phyloP scores from a whole-genome alignment of 53 echinoderm and acorn worm genomes.

The Stichopus horrens region DNA sequence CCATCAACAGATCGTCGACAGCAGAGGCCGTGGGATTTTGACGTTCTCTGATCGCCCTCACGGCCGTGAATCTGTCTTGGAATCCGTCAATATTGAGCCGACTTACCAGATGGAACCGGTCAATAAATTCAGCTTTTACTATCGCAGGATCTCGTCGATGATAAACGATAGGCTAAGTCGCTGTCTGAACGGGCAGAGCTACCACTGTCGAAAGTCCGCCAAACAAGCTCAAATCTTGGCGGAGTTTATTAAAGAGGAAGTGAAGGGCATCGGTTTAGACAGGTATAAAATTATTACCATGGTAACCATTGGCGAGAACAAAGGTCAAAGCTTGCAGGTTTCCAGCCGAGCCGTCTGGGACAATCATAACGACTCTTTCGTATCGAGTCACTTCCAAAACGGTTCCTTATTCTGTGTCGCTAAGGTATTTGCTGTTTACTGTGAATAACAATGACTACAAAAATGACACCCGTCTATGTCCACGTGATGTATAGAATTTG shows the following conservation, averaged over 20 bases:
- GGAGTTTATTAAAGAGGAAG: slow-evolving; percentile 67
- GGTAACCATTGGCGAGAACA: slow-evolving; percentile 71
- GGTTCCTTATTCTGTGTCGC: slow-evolving; percentile 75
- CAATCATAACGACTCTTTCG: slow-evolving; percentile 58
- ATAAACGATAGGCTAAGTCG: slow-evolving; percentile 54
- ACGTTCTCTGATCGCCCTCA: slow-evolving; percentile 65
- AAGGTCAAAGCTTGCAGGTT: slow-evolving; percentile 56
- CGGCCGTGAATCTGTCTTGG: slow-evolving; percentile 1
- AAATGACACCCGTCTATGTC: too few relatives aligned
- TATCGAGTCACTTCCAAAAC: slow-evolving; percentile 66
- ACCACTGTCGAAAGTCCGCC: slow-evolving; percentile 59
- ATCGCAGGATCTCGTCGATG: slow-evolving; percentile 49
- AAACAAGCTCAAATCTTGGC: slow-evolving; percentile 58
- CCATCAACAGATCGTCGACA: slow-evolving; percentile 61
- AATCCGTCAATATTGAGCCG: slow-evolving; percentile 52
- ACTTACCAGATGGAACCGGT: slow-evolving; percentile 69
- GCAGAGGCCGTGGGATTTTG: slow-evolving; percentile 60
- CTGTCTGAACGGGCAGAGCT: slow-evolving; percentile 52
- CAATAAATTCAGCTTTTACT: slow-evolving; percentile 57
- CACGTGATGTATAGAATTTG: too few relatives aligned
- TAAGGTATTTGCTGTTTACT: slow-evolving; percentile 78
- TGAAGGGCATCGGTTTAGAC: slow-evolving; percentile 63
- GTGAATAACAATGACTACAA: slow-evolving; percentile 47
- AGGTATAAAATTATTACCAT: slow-evolving; percentile 73
- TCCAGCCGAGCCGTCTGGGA: slow-evolving; percentile 76